Conservation (phyloP, 2,888 invertebrate genomes). For the Allolobophora icterica region DNA sequence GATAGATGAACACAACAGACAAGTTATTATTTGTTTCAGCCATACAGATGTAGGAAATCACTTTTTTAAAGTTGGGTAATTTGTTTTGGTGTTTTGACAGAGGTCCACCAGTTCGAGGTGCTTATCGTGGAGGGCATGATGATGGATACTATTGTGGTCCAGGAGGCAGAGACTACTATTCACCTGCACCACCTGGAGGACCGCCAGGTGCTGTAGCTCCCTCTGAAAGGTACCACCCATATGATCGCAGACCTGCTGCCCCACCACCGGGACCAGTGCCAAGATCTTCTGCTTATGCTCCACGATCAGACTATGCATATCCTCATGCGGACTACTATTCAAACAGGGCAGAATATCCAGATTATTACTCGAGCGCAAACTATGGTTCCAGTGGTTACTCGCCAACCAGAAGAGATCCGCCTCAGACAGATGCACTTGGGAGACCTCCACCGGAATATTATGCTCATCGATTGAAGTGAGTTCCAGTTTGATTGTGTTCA, state of each 20-base stretch:
- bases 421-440: slow-evolving; percentile 20
- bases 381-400: slow-evolving; percentile 12
- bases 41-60: background rate
- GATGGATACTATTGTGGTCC: background rate
- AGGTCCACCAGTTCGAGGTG: background rate
- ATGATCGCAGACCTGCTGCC: slow-evolving; percentile 10
- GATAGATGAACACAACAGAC: too few relatives aligned
- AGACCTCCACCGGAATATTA: slow-evolving; percentile 26
- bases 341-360: background rate
- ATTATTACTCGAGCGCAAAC: background rate
- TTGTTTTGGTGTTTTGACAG: slow-evolving; percentile 1
- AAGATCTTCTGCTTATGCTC: background rate
- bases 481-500: background rate
- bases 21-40: background rate
- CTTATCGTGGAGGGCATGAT: slow-evolving; percentile 13
- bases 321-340: background rate
- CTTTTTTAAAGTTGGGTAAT: background rate
- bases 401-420: background rate
- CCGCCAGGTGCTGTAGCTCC: background rate
- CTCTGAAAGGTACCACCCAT: slow-evolving; percentile 12
- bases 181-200: background rate
- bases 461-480: slow-evolving; percentile 27
- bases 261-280: slow-evolving; percentile 13
- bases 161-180: slow-evolving; percentile 5
- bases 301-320: slow-evolving; percentile 8